Evolutionary conservation across 2,888 invertebrate genomes (phyloP).

Genomic region (Drosophila maculinotata): DNA sequence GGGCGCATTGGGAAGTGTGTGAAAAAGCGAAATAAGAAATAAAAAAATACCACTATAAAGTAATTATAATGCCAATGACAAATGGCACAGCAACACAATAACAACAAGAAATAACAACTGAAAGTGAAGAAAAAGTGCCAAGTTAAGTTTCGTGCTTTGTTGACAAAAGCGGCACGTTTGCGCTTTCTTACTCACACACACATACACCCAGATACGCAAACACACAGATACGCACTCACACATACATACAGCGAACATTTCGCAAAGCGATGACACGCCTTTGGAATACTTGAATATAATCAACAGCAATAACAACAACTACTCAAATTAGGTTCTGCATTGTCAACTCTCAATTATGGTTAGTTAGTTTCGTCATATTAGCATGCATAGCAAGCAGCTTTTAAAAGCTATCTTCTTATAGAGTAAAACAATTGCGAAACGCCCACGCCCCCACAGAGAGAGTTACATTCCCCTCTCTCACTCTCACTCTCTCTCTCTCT

Average conservation of each 20-base stretch:
- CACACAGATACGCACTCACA: constrained; percentile 12
- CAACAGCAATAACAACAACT: constrained; percentile 12
- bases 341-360: constrained; percentile 51
- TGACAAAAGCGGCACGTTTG: constrained; percentile 77
- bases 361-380: constrained; percentile 73
- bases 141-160: constrained; percentile 52
- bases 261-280: constrained; percentile 61
- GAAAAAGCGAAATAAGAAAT: constrained; percentile 20
- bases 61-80: constrained; percentile 47
- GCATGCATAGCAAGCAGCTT: constrained; percentile 54
- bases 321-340: constrained; percentile 45
- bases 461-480: neutral
- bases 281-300: constrained; percentile 49
- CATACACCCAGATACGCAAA: constrained; percentile 9
- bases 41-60: constrained; percentile 39
- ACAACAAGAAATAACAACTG: constrained; percentile 38
- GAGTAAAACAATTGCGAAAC: constrained; percentile 46
- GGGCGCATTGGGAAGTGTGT: constrained; percentile 47
- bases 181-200: constrained; percentile 63
- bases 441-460: constrained; percentile 33
- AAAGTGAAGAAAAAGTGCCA: constrained; percentile 56
- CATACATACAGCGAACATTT: constrained; percentile 42
- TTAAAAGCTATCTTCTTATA: constrained; percentile 10
- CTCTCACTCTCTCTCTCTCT: neutral
- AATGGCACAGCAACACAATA: constrained; percentile 32